Evolutionary conservation across 2,113 vertebrate genomes (phyloP), one percentile per base, ranked within the genome.

Genomic region (Rousettus leschenaultii): DNA sequence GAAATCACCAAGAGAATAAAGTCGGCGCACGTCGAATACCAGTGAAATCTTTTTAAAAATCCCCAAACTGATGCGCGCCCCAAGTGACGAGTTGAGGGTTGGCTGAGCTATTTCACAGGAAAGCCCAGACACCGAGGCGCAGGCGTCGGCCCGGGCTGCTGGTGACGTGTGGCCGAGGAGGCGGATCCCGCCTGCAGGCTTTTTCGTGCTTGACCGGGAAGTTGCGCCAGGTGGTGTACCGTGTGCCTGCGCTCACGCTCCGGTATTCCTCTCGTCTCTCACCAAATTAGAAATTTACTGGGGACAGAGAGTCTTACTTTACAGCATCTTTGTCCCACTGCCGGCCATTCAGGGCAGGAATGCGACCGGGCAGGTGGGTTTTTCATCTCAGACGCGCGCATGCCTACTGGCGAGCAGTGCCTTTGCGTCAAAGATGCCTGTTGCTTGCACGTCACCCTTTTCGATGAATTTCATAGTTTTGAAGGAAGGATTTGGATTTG

Each of bases 51-150:
- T 45, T 26, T 59, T 1, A 59, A 55, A 70, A 19, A 28, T 5
- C 11, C 33, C 24, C 10, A 9, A 77, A 5, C 16, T 30, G 35
- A 4, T 1, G 6, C 35, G 28, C 26, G 3, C 59, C 51, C 22
- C 24, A 33, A 0, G 13, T 61, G 59, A 38, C 66, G 5, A 1
- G 13, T 1, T 1, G 35, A 77, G 59, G 43, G 30, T 28, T n/a
- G 6, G 33, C 21, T 3, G 73, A 26, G 22, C 11, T 4, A 0
- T 26, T 4, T 63, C 43, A 9, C 0, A 3, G 19, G 66, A 85
- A 73, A 14, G 38, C 8, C 16, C 4, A 1, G 0, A 0, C 35
- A 15, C 21, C 15, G 65, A 22, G 73, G 6, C 8, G 0, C 65
- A 13, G 61, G 11, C 3, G 0, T 1, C 15, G 11, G 45, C 57